Base-by-base conservation (phyloP, 2,888 invertebrate species). In the Sympetrum striolatum region DNA sequence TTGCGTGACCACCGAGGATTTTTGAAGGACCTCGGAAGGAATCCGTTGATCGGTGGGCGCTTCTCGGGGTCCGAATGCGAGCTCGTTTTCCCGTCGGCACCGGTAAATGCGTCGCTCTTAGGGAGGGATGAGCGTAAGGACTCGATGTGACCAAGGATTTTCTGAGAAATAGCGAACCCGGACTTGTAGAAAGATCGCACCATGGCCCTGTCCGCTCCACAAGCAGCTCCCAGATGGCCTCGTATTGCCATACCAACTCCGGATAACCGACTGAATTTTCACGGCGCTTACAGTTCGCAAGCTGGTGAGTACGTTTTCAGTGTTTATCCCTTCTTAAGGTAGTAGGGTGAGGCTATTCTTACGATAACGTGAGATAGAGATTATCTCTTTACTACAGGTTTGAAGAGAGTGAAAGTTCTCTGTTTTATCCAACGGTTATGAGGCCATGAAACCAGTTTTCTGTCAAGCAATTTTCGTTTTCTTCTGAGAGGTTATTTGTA, bases 181-280 rank as follows among this genome's bases (percentile, higher is more conserved):
- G 73, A 73, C 6, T 31, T 12, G 31, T 73, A 31, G 10, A 31
- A 73, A 25, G 73, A 31, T 31, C 22, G n/a, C 35, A 35, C 22
- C 86, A 86, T 86, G 86, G 86, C 86, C n/a, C n/a, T 86, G 86
- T 86, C 86, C 60, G 86, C 86, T 60, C 86, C 86, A 10, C 86
- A 86, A 86, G 60, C 86, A 18, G 86, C 86, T n/a, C 86, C 86
- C 8, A 86, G 86, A 60, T 86, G 86, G 86, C 86, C 86, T 10
- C 86, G 86, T 35, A 60, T 86, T n/a, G 86, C 35, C 60, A 35
- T 86, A 64, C 58, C 86, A 22, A 86, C 86, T 15, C 86, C 86
- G n/a, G 86, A 86, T 37, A 31, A n/a, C 39, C 86, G 86, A 14
- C 35, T 86, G 37, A 60, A 86, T 86, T 37, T 86, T 37, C 86